These are phyloP conservation scores for Herpetotheres cachinnans DNA, from an alignment of 2,113 vertebrate species.

Conservation along the genomic window DNA sequence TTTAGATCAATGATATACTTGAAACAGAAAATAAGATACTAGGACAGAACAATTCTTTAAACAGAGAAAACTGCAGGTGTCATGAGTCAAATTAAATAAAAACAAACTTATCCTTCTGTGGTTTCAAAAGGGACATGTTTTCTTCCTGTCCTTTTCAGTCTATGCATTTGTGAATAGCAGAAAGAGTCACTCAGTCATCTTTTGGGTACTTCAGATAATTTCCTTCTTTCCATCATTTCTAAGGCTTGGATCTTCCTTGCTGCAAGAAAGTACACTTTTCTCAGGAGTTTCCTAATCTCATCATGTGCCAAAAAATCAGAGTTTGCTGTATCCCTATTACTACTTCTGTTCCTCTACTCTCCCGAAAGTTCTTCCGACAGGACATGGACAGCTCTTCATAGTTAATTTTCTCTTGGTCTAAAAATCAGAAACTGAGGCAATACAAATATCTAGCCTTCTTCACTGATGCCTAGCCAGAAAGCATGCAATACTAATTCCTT, in stretches of 20 bases:
- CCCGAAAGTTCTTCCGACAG: not conserved
- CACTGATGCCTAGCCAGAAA: not conserved
- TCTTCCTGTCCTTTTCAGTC: not conserved
- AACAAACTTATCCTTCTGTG: not conserved
- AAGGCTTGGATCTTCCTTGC: not conserved
- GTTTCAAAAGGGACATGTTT: not conserved
- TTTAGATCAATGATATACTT: not conserved
- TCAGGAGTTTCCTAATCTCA: not conserved
- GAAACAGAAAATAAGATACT: not conserved
- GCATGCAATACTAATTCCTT: not conserved
- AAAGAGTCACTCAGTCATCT: not conserved
- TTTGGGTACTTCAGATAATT: not conserved
- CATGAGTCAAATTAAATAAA: not conserved
- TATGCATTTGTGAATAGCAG: not conserved
- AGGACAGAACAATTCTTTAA: not conserved
- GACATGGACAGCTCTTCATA: not conserved
- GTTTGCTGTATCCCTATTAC: not conserved
- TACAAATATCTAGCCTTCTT: not conserved
- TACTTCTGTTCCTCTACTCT: not conserved
- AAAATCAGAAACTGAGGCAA: not conserved
- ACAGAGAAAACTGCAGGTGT: not conserved
- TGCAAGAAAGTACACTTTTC: not conserved
- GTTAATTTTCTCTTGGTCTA: not conserved
- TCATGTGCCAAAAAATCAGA: not conserved
- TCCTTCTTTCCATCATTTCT: not conserved